Evolutionary conservation across 2,113 vertebrate species (phyloP), one percentile per base, ranked within the genome.

Genomic region (Talpa occidentalis): DNA sequence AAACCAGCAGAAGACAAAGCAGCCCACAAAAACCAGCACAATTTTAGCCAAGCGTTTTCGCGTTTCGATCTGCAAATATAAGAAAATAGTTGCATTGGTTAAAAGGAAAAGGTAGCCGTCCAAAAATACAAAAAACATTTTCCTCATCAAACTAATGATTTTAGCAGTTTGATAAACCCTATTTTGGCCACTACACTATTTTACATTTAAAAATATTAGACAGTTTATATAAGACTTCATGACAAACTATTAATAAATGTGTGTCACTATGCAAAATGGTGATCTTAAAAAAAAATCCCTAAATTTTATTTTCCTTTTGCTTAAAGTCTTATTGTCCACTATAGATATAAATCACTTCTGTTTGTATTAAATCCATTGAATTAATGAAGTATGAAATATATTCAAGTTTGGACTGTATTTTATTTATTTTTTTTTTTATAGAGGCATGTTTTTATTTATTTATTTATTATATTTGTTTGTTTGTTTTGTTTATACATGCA

Each of bases 41-140:
- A 99, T 99, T 98, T 99, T 99, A 62, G 99, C 99, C 98, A 99
- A 98, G 3, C 99, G 99, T 96, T 99, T 99, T 97, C 99, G 99
- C 19, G 99, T 99, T 97, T 99, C 99, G 99, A 99, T 99, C 99
- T 99, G 95, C 95, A 97, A 98, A 95, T 32, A 96, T 17, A 95
- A 97, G 35, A 47, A 66, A 94, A 97, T 2, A 96, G 52, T 2
- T 0, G 3, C 88, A 74, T 87, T 96, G 49, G 97, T 87, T 87
- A 95, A 90, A 91, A 74, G 26, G 0, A 0, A 95, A 96, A 82
- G 1, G 56, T 54, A 96, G 24, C 6, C 24, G 56, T 69, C 26
- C 42, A 72, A 95, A 92, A 72, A 76, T 64, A 86, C 30, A 52
- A 91, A 76, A 97, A 85, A 52, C 35, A 17, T 70, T 96, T 85